Evolutionary conservation across 2,797 vertebrate genomes (phyloP), one percentile per base, ranked within the genome.

Genomic region (Enteromius thamalakanensis): DNA sequence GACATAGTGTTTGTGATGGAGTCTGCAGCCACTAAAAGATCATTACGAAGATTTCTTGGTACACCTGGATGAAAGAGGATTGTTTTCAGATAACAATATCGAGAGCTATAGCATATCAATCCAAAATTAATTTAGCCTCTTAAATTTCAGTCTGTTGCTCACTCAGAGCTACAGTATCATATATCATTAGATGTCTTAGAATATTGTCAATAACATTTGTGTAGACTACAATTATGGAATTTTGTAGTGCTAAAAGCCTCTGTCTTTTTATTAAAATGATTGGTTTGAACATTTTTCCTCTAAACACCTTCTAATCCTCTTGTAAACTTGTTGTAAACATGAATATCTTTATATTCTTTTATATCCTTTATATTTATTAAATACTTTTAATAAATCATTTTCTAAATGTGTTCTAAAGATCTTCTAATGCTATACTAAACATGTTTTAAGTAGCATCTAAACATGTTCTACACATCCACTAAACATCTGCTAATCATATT

Each of bases 1-100:
- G 97, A 98, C 98, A 99, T 96, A 87, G 98, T 99, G 94, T 98
- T 98, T 90, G 98, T 99, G 91, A 99, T 99, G 55, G 97, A 99
- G 81, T 99, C 98, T 1, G 98, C 98, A 0, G 98, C 98, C 78
- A 99, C 98, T 93, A 99, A 93, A 86, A 99, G 95, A 91, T 99
- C 98, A 0, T 96, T 98, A 82, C 94, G 97, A 82, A 99, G 97
- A 92, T 99, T 98, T 92, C 98, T 96, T 89, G 97, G 96, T 17
- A 96, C 93, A 94, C 97, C 98, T 99, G 89, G 70, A 88, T 80
- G 77, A 90, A 69, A 82, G 37, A 79, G 8, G 76, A 74, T 9
- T n/a, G 34, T 34, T 55, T 51, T 74, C 14, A 80, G 42, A 71
- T 47, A 5, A 68, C 10, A 29, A n/a, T 9, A n/a, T 29, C 2